phyloP scores from a whole-genome alignment of 2,797 vertebrate species.

The Coilia nasus region DNA sequence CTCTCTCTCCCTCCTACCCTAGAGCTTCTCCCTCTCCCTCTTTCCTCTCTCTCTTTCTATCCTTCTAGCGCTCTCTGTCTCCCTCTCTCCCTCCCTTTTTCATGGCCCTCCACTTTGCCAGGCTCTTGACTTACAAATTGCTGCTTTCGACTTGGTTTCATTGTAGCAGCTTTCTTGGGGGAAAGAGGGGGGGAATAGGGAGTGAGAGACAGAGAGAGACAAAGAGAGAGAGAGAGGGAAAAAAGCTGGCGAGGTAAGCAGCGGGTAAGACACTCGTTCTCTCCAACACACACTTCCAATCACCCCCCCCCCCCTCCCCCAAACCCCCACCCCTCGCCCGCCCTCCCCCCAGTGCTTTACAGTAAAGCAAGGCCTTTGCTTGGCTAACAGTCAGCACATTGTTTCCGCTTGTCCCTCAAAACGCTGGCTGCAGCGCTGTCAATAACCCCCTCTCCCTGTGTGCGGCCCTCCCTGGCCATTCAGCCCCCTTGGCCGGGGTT shows the following conservation, averaged over 20 bases:
- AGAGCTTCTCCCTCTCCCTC: slow-evolving; percentile 17
- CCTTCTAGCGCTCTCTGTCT: slow-evolving; percentile 26
- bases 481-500: slow-evolving; percentile 69
- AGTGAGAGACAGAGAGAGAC: slow-evolving; percentile 28
- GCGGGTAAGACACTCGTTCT: slow-evolving; percentile 77
- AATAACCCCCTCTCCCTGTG: slow-evolving; percentile 61
- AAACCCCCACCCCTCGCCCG: neutral
- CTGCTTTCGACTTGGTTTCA: slow-evolving; percentile 74
- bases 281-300: slow-evolving; percentile 9
- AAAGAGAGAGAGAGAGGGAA: slow-evolving; percentile 47
- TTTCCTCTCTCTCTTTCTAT: slow-evolving; percentile 47
- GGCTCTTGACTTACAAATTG: slow-evolving; percentile 80
- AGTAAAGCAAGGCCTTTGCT: slow-evolving; percentile 70
- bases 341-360: slow-evolving; percentile 71
- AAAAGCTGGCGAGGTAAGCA: slow-evolving; percentile 51
- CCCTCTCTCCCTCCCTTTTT: slow-evolving; percentile 45
- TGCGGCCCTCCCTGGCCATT: slow-evolving; percentile 69
- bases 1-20: slow-evolving; percentile 63
- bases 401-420: slow-evolving; percentile 83
- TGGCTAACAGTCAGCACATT: slow-evolving; percentile 83
- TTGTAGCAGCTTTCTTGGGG: slow-evolving; percentile 68
- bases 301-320: neutral
- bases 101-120: slow-evolving; percentile 65
- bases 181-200: slow-evolving; percentile 53
- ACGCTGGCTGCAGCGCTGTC: slow-evolving; percentile 69